These are phyloP conservation scores for Eupsittula cactorum DNA, from an alignment of 2,113 vertebrate species.

Conservation along the genomic window DNA sequence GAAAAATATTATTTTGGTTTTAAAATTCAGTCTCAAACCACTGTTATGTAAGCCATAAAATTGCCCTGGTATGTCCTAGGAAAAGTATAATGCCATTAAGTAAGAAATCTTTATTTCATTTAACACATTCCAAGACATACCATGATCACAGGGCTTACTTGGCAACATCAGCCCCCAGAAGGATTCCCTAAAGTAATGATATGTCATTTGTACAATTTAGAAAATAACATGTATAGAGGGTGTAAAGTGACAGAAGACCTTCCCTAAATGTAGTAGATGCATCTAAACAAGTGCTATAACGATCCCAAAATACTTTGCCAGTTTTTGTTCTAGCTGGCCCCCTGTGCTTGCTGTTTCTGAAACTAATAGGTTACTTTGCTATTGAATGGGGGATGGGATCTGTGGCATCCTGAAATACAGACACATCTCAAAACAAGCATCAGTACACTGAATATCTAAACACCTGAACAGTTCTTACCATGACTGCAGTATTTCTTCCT, in stretches of 20 bases:
- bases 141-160: neutral
- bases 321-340: neutral
- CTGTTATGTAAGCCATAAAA: neutral
- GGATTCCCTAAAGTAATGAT: neutral
- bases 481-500: neutral
- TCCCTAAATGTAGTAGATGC: neutral
- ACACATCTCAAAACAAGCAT: neutral
- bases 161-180: neutral
- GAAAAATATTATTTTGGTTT: neutral
- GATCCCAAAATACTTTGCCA: neutral
- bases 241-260: neutral
- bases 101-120: neutral
- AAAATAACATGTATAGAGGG: neutral
- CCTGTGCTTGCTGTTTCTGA: neutral
- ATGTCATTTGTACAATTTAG: neutral
- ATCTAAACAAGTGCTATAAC: neutral
- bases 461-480: neutral
- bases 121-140: neutral
- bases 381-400: neutral
- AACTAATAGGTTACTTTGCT: neutral
- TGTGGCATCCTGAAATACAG: neutral
- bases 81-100: neutral
- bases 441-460: neutral
- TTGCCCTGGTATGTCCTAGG: neutral
- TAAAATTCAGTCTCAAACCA: neutral